Evolutionary conservation across 2,113 vertebrate species (phyloP), one percentile per base, ranked within the genome.

Genomic region (Aptenodytes patagonicus): DNA sequence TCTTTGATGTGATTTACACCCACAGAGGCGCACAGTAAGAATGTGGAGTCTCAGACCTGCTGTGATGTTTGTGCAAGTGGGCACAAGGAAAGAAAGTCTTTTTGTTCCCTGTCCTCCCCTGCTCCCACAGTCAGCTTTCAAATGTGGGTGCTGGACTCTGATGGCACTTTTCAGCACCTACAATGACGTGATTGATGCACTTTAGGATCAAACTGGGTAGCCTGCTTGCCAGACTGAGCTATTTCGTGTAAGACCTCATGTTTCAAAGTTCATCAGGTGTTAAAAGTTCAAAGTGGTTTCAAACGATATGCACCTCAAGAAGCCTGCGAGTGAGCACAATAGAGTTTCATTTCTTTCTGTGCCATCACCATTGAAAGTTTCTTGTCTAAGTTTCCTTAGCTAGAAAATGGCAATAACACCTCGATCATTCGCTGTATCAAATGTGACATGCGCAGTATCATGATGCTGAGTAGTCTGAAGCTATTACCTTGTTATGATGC

Each of bases 1-100:
- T 62, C 58, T 97, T 94, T 94, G 79, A 94, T 73, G 87, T 80
- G 62, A 88, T 88, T 93, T 95, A 71, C 54, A 77, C 64, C 66
- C 85, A 88, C 75, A 77, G 73, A 95, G 58, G 62, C 0, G 0
- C 46, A 72, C 28, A 65, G 73, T 71, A 46, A 69, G 70, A 94
- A n/a, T 6, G 6, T 3, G 36, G 82, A 94, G 58, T 38, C 71
- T 92, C 58, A 83, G 88, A 65, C 19, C 60, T 3, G 5, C 71
- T 88, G 76, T 4, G 7, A 46, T 90, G 71, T 93, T 86, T 97
- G 88, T 93, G 83, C 66, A 93, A 95, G 64, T 34, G 76, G 85
- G 71, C 64, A 62, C 28, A n/a, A 61, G 79, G 52, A 89, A 28
- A 83, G 62, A 93, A 90, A 83, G 60, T 51, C 46, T 91, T 75